Base-by-base conservation (phyloP, 2,888 invertebrate genomes). In the Patella pellucida region DNA sequence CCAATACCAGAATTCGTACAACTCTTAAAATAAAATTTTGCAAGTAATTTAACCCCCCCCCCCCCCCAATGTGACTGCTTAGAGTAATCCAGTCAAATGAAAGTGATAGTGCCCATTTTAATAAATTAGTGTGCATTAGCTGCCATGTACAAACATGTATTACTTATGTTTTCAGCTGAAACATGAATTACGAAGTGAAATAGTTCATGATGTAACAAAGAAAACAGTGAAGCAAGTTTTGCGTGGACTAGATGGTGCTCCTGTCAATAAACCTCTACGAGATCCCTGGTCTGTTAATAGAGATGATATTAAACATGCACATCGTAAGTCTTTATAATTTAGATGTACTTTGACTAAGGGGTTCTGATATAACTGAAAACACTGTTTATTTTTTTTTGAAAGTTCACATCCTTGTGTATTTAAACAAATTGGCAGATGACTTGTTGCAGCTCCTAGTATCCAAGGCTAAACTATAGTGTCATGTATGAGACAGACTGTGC, bases 221-320 rank as follows among this genome's bases (percentile, higher is more conserved):
- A 85, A 85, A 73, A 87, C 86, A 7, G 87, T 87, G 12, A 80
- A 83, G 51, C 85, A 86, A 51, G 85, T 88, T 1, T 80, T 88
- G 41, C 80, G 83, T 50, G 86, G 86, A 1, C 78, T 87, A 41
- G 84, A 86, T 80, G 12, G 23, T 14, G 23, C 62, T 62, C 23
- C 62, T 23, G 23, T 23, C 15, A 62, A 23, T 23, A 12, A 23
- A 62, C 19, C 19, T 9, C 19, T 23, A 11, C 11, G 23, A 11
- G 56, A n/a, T 19, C 69, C 68, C 27, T 68, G 19, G 19, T 68
- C 68, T 68, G 23, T 9, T 9, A 62, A 23, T 23, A 62, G 23
- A 62, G 23, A 19, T 23, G 62, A 62, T 62, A 62, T 27, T 4
- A 72, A 68, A 50, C 68, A 52, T 68, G 77, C 75, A 31, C 77